Base-by-base conservation (phyloP, 2,888 invertebrate species). In the Ennomos erosarius region DNA sequence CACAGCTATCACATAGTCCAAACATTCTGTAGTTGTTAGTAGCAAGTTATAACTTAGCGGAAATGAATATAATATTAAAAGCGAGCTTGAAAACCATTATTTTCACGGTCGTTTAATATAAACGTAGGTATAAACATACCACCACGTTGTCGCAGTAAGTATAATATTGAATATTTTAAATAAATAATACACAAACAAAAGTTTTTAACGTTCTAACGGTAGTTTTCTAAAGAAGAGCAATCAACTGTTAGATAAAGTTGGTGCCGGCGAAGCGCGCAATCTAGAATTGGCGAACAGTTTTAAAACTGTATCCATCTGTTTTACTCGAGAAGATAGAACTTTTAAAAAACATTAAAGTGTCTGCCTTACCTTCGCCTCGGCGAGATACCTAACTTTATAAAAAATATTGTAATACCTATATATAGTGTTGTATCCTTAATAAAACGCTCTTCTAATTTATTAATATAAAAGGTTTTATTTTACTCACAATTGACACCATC, bases 171-270 rank as follows among this genome's bases (percentile, higher is more conserved):
- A 46, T n/a, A 34, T 54, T 40, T 42, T 37, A 43, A 37, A 55
- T 43, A 51, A 44, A 49, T 43, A 51, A 44, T 45, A 54, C 36
- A 52, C 42, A 44, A 44, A 49, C 40, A 33, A 40, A 46, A 55
- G 50, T 74, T 26, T 26, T 26, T 79, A 76, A 76, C 75, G 82
- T 83, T 72, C 78, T 82, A 82, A 80, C 82, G 80, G 82, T 85
- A 84, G 78, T 85, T 81, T 79, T 70, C 69, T 64, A 64, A 75
- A 78, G 79, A 74, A 81, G 79, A 77, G 84, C 88, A 89, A 88
- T 88, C 88, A 88, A 80, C 81, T 84, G 82, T 83, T 85, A 84
- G 85, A 86, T 83, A 85, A 88, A 89, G 83, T 90, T 88, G 52
- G 72, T 76, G 69, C 81, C 76, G 75, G 71, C 73, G 73, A 73